phyloP scores from a whole-genome alignment of 1,140 invertebrate genomes.

The Chironomus tepperi region DNA sequence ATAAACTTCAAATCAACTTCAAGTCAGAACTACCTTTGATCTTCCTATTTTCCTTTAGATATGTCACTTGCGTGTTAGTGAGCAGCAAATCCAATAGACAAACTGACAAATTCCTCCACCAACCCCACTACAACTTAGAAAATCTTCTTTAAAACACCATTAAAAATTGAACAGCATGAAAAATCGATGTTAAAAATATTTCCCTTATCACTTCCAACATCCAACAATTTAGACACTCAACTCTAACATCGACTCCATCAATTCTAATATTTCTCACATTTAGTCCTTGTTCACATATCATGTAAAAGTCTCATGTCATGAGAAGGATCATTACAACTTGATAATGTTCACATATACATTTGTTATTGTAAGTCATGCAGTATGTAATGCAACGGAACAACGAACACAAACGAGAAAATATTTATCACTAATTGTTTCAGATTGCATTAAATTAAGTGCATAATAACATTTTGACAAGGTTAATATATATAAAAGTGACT shows the following conservation, averaged over 20 bases:
- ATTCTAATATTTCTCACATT: not conserved
- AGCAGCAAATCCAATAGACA: too few relatives aligned
- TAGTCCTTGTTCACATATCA: not conserved
- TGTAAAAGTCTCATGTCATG: too few relatives aligned
- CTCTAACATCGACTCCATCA: conserved; percentile 5
- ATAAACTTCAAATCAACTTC: too few relatives aligned
- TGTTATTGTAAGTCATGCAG: not conserved
- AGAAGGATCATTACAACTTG: not conserved
- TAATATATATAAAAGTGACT: not conserved
- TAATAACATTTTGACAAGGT: conserved; percentile 8
- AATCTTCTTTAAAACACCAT: too few relatives aligned
- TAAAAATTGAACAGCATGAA: not conserved
- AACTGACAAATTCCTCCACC: too few relatives aligned
- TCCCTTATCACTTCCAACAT: conserved; percentile 3
- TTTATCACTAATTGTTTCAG: not conserved
- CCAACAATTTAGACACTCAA: not conserved
- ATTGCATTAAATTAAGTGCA: conserved; percentile 7
- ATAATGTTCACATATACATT: not conserved
- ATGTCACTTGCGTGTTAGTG: too few relatives aligned
- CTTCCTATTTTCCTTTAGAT: too few relatives aligned
- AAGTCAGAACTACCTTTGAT: too few relatives aligned
- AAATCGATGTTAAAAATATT: not conserved
- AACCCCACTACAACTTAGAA: too few relatives aligned
- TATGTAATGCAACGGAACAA: too few relatives aligned
- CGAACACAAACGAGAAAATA: too few relatives aligned